Evolutionary conservation across 2,113 vertebrate species (phyloP), one percentile per base, ranked within the genome.

Genomic region (Tyto alba): DNA sequence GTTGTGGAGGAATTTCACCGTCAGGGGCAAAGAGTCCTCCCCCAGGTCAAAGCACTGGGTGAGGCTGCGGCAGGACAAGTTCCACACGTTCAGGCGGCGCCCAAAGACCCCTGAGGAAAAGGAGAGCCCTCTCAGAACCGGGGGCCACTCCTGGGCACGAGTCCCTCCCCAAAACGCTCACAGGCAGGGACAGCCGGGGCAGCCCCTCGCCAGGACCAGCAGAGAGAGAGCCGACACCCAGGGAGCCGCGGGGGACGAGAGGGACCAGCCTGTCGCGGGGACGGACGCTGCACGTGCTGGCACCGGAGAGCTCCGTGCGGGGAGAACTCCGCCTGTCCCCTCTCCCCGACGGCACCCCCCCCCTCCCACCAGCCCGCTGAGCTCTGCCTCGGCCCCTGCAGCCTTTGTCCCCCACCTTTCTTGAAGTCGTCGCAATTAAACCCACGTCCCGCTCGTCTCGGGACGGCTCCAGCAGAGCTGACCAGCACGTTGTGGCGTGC

Each of bases 1-100:
- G 76, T 98, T 78, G n/a, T 99, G 99, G 27, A 99, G 98, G 97
- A 99, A 99, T 3, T 98, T 98, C 48, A 99, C 68, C 71, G 98
- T 98, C 59, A 99, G 93, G 7, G 99, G 99, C 73, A 99, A 97
- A 4, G 98, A 98, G 1, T 99, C 99, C 81, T 98, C 95, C 7
- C 99, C 99, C 72, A 99, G 92, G 30, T 99, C 97, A 34, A 99
- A 93, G 2, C 98, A 98, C 98, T 99, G 99, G 22, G 98, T 94
- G 7, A 97, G 98, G 59, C 95, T 97, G 68, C 93, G 99, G 66
- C 98, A 98, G 76, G 98, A 98, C 99, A 99, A 98, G 97, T 99
- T 98, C 99, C 99, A 99, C 14, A 99, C 96, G 3, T 99, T 96
- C 19, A 99, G 77, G 43, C 56, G 62, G 13, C 74, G 97, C 5